Evolutionary conservation across 2,888 invertebrate genomes (phyloP).

Genomic region (Ernsta delagoae): DNA sequence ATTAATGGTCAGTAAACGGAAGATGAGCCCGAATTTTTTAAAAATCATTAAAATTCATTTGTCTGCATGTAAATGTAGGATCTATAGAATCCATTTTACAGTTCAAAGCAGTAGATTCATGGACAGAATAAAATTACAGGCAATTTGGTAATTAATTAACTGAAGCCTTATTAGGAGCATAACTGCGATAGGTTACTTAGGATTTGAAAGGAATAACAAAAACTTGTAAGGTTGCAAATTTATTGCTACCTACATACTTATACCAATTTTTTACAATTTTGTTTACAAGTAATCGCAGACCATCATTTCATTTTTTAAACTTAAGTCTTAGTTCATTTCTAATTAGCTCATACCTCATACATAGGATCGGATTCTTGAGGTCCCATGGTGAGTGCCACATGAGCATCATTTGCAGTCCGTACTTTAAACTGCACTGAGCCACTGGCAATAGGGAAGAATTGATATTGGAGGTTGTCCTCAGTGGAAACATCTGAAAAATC

Average conservation of each 20-base stretch:
- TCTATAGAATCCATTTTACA: no score
- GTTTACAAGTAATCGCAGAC: neutral
- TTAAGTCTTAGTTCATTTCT: neutral
- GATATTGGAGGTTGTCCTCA: slow-evolving; percentile 92
- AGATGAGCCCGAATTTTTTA: no score
- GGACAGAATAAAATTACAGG: no score
- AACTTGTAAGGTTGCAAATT: neutral
- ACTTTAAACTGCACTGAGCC: slow-evolving; percentile 92
- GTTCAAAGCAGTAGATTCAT: no score
- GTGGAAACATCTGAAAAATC: slow-evolving; percentile 89
- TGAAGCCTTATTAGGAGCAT: no score
- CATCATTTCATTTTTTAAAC: neutral
- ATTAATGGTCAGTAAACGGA: neutral
- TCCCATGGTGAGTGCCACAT: slow-evolving; percentile 90
- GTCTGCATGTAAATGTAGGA: no score
- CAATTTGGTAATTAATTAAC: no score
- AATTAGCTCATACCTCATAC: slow-evolving; percentile 86
- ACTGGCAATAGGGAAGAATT: slow-evolving; percentile 89
- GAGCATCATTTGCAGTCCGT: slow-evolving; percentile 92
- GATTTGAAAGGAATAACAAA: neutral
- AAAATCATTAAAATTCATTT: no score
- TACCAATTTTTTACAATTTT: neutral
- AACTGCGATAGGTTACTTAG: no score
- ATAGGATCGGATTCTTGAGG: slow-evolving; percentile 90
- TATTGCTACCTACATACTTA: neutral